Evolutionary conservation across 2,113 vertebrate genomes (phyloP), one percentile per base, ranked within the genome.

Genomic region (Saccopteryx leptura): DNA sequence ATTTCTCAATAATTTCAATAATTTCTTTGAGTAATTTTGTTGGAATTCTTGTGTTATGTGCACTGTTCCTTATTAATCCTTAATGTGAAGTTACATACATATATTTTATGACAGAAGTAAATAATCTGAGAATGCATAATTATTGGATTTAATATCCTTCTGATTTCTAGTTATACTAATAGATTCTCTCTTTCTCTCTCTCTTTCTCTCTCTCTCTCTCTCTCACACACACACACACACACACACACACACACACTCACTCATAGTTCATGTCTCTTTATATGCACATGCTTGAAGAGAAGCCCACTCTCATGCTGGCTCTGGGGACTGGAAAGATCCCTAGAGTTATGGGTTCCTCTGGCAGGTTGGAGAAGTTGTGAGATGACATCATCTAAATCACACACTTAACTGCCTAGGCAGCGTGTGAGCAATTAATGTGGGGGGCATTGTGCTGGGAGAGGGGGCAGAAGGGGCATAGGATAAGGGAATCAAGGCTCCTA

Each of bases 11-110:
- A 52, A 50, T 94, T 83, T 93, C 75, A 39, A 39, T 39, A 39
- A 39, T 39, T 39, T 39, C 39, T 39, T 39, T 39, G 39, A 39
- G 39, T 82, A 52, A 50, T 94, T 83, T 93, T 71, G 80, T 66
- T 88, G 81, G 76, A 69, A 80, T 79, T 76, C 65, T 75, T 60
- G 2, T 72, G 33, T 81, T 68, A 74, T 24, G 33, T 52, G 33
- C 31, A 11, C 48, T 85, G 19, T 82, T 90, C 23, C 65, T 68
- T 56, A 80, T 86, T 79, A 93, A 86, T 79, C 90, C 79, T 89
- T 83, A 83, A 74, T 69, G 76, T 65, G 71, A 93, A 89, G 80
- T 82, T 52, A 4, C 2, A 60, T 66, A 85, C 58, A 71, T 71
- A 63, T 58, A 72, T 88, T 94, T 91, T 72, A 85, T 69, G 46